phyloP scores from a whole-genome alignment of 2,113 vertebrate species.

The Acrocephalus arundinaceus region DNA sequence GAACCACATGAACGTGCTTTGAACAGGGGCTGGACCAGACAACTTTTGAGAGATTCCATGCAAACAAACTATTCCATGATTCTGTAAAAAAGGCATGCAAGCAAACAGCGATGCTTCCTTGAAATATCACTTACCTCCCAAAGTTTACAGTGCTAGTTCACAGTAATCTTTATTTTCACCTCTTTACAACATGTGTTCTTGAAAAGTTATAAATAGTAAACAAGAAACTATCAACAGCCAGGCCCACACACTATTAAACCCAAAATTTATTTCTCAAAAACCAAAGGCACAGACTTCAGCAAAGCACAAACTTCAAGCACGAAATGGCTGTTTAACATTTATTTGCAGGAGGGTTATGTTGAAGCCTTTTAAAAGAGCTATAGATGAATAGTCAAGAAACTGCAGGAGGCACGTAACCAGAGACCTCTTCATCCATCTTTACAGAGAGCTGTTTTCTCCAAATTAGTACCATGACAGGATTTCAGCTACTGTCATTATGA shows the following conservation, averaged over 20 bases:
- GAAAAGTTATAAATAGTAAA: background rate
- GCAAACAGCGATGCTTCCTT: background rate
- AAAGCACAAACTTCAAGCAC: background rate
- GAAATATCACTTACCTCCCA: background rate
- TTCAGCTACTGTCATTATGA: background rate
- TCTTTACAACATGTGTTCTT: background rate
- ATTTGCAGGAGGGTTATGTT: background rate
- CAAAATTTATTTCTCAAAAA: background rate
- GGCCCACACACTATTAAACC: background rate
- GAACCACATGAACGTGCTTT: background rate
- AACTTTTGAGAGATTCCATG: background rate
- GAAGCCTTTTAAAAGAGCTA: background rate
- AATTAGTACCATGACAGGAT: background rate
- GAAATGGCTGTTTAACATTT: background rate
- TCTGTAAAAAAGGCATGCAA: background rate
- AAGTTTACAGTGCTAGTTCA: background rate
- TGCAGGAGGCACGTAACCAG: background rate
- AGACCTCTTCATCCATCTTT: background rate
- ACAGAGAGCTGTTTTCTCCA: background rate
- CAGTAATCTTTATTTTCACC: background rate
- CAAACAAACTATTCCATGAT: background rate
- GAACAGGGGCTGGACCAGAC: background rate
- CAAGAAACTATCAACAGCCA: background rate
- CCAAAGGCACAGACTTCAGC: background rate
- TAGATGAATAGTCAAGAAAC: background rate